phyloP scores from a whole-genome alignment of 2,113 vertebrate species.

The Sylvietta virens region DNA sequence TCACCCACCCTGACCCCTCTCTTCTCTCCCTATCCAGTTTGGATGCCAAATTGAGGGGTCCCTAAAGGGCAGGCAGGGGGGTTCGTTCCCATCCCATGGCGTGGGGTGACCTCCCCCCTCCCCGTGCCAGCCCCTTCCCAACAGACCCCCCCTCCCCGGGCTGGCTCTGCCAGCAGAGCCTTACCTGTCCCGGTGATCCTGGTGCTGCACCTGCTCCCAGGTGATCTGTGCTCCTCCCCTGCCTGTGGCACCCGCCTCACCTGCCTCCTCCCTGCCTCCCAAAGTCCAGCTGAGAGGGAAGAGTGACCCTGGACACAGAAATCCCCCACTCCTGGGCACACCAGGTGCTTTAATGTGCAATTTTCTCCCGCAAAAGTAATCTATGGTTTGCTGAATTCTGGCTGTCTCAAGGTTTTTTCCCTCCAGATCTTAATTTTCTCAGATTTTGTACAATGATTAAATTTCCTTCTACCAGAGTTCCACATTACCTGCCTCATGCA shows the following conservation, averaged over 20 bases:
- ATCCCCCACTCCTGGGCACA: neutral
- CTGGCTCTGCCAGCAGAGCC: neutral
- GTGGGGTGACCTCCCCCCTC: neutral
- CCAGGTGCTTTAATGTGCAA: accelerated
- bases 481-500: accelerated
- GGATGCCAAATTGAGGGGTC: neutral
- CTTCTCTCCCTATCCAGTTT: neutral
- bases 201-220: neutral
- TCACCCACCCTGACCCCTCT: neutral
- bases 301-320: no score
- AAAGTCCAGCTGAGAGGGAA: neutral
- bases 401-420: accelerated
- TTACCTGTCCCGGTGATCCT: neutral
- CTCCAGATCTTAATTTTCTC: neutral
- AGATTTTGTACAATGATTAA: neutral
- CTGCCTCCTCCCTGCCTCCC: neutral
- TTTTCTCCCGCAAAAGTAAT: neutral
- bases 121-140: neutral
- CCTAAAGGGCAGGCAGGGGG: neutral
- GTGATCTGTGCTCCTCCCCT: slow-evolving; percentile 37
- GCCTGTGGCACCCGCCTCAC: neutral
- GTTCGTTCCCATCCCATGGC: no score
- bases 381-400: neutral
- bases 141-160: accelerated
- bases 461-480: neutral